Evolutionary conservation across 2,888 invertebrate genomes (phyloP).

Genomic region (Chydorus sphaericus): DNA sequence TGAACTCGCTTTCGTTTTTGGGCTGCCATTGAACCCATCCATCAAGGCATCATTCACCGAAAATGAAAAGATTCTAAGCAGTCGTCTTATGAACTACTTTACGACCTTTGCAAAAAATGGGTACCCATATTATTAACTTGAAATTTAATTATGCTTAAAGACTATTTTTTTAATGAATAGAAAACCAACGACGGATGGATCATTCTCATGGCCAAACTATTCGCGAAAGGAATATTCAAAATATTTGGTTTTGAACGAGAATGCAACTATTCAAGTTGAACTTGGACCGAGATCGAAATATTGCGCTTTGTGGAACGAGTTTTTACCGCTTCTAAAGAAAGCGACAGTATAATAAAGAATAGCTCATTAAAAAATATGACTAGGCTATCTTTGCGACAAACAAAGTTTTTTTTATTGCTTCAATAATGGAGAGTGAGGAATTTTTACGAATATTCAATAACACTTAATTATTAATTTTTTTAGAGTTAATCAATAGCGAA

Average conservation of each 20-base stretch:
- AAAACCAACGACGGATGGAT: conserved; percentile 41
- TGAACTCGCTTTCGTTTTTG: conserved; percentile 95
- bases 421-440: too few relatives aligned
- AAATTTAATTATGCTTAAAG: too few relatives aligned
- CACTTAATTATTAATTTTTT: too few relatives aligned
- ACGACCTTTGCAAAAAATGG: conserved; percentile 85
- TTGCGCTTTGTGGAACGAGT: conserved; percentile 27
- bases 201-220: conserved; percentile 79
- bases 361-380: too few relatives aligned
- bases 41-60: conserved; percentile 36
- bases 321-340: neutral
- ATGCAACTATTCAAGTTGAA: conserved; percentile 50
- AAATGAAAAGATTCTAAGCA: neutral
- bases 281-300: conserved; percentile 66
- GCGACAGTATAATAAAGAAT: too few relatives aligned
- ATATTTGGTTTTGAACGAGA: conserved; percentile 79
- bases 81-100: conserved; percentile 80
- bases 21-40: conserved; percentile 80
- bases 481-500: neutral
- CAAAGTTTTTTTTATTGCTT: too few relatives aligned
- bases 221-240: conserved; percentile 68
- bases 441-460: too few relatives aligned
- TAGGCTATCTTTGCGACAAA: too few relatives aligned
- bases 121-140: too few relatives aligned
- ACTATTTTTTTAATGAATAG: too few relatives aligned